Base-by-base conservation (phyloP, 37 sponge, comb jelly and placozoan species). In the Axinella damicornis region DNA sequence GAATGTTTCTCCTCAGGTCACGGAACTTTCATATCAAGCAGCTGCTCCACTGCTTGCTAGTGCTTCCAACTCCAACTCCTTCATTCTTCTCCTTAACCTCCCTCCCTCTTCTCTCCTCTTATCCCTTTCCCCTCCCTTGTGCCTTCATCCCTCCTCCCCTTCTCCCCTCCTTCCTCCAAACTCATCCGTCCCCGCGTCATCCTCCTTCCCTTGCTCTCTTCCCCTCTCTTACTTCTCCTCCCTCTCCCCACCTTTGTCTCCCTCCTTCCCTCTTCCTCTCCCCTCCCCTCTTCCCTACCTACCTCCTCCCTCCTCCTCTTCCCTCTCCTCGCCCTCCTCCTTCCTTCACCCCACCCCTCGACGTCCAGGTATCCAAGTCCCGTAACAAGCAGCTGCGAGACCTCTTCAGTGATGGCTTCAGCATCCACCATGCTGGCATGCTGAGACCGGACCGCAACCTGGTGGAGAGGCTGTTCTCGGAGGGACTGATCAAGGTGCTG, bases 381-480 rank as follows among this genome's bases (percentile, higher is more conserved):
- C 82, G 92, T 35, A 92, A 98, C 82, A 96, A 94, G 79, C 85
- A 82, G 60, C 79, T 98, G 19, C 69, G 87, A 27, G 95, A 96
- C 68, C 88, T 98, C 62, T 98, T 94, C 73, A 53, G 57, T 41
- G 92, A 93, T 63, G 99, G 99, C 25, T 96, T 98, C 85, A 81
- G 93, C 60, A 87, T 92, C 74, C 99, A 98, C 72, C 99, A 98
- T 70, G 99, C 99, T 56, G 99, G 99, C 13, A 94, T 98, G 97
- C 91, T 92, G 52, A 82, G 99, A 15, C 61, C 66, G 33, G 99
- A 98, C 79, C 71, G 99, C 12, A 94, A 86, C 69, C 70, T 98
- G 21, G 97, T 98, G 77, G 99, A 98, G 89, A 78, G 85, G 28
- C 88, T 96, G 33, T 98, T 98, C 83, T 80, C 89, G 9, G 74